Evolutionary conservation across 1,140 invertebrate species (phyloP), one percentile per base, ranked within the genome.

Genomic region (Polypedilum vanderplanki): DNA sequence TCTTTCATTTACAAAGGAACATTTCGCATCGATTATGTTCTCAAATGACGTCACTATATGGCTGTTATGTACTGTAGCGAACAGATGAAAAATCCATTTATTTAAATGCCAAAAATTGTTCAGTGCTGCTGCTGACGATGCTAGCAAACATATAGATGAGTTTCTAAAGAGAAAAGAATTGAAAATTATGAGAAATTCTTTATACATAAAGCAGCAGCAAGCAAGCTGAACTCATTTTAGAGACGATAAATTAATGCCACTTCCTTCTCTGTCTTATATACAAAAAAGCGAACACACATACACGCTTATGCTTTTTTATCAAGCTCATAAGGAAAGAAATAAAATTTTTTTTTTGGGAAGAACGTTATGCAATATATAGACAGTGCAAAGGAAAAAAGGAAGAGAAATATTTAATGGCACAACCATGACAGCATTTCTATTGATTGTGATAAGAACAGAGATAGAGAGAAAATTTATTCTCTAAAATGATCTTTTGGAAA

Each of bases 221-320:
- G n/a, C 24, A 33, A 33, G 24, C 24, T 33, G 24, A 33, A 33
- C 24, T 33, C 24, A 15, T 57, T 57, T 15, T n/a, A 57, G 46
- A 57, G 24, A 57, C 46, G 12, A 57, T 57, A 57, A 57, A 57
- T 57, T 57, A 57, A 57, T 57, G 46, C 46, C 46, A 57, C 10
- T 57, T 57, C 46, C 46, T 57, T 57, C n/a, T 15, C 24, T 33
- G 24, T 33, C 46, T 57, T 15, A 15, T 57, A 57, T 15, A 57
- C 1, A 33, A 5, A 33, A 33, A 3, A 12, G 46, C 1, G 46
- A 57, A 12, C n/a, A 57, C 46, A 57, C n/a, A 46, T 46, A 12
- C n/a, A 57, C 4, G 12, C 4, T n/a, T 12, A 57, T 57, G 10
- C n/a, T 57, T 15, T n/a, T 57, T 57, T 57, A 57, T 57, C 46